A percentile compares a stretch with the other conserved stretches of the same genome.
Evolutionary conservation across 2,113 vertebrate species (phyloP).

Genomic region (Furnarius figulus): DNA sequence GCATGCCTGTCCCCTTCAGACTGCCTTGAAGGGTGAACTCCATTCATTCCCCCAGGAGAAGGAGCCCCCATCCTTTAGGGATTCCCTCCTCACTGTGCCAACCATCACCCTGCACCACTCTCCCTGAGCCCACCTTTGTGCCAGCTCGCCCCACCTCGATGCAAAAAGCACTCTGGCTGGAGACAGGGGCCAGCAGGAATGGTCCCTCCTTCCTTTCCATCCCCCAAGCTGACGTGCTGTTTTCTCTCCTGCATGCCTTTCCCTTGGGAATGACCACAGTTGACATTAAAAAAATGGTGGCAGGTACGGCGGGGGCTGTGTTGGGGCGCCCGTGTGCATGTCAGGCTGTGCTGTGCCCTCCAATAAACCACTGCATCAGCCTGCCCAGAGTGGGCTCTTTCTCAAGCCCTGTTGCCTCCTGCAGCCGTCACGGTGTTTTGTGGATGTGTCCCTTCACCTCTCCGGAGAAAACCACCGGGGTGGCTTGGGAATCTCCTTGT

Average conservation of each 20-base stretch:
- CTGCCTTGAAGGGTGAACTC: not conserved
- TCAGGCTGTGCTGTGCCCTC: not conserved
- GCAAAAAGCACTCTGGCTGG: not conserved
- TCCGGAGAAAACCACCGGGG: not conserved
- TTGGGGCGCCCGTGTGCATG: slow-evolving; percentile 46
- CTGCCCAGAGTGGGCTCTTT: not conserved
- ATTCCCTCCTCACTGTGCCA: not conserved
- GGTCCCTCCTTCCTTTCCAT: not conserved
- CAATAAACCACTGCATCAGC: not conserved
- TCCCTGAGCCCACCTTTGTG: not conserved
- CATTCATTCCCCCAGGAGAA: not conserved
- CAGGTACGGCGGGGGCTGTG: slow-evolving; percentile 83
- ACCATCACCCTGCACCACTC: not conserved
- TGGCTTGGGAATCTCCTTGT: not conserved
- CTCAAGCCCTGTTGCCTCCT: not conserved
- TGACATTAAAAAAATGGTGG: slow-evolving; percentile 93
- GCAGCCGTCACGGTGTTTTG: not conserved
- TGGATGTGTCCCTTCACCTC: not conserved
- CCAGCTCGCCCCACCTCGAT: not conserved
- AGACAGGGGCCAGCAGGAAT: not conserved
- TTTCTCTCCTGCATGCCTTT: slow-evolving; percentile 77
- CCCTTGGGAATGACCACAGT: slow-evolving; percentile 88
- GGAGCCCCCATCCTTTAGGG: not conserved
- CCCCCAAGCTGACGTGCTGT: slow-evolving; percentile 45
- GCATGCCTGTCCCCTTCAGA: not conserved